Evolutionary conservation across 2,797 vertebrate species (phyloP), one percentile per base, ranked within the genome.

Genomic region (Zenarchopterus dispar): DNA sequence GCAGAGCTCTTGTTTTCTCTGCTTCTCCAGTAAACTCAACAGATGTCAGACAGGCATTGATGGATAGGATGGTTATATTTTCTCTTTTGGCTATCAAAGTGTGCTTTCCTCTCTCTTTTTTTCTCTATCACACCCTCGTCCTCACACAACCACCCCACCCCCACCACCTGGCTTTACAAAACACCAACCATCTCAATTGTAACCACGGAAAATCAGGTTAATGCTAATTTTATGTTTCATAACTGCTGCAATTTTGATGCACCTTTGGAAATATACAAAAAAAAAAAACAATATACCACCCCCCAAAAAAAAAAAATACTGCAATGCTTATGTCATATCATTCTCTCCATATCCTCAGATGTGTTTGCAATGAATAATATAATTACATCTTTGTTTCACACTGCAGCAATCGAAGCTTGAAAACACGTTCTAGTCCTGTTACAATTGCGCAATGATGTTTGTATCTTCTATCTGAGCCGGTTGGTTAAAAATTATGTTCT

Each of bases 311-410:
- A 49, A n/a, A 71, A 58, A 65, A 49, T 36, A 48, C 53, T 39
- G 51, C 28, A 23, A n/a, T 11, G 22, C 47, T 64, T 54, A 74
- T 73, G 70, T 36, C 21, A 47, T 78, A 62, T 55, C 49, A 47
- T 58, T 46, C 56, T 47, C 45, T 62, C 67, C 54, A 2, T 19
- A 46, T 48, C 66, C 53, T 60, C 70, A 68, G 68, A 73, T 73
- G 71, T 70, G 61, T 83, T 82, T 72, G 67, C 70, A n/a, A 69
- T 88, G 73, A 87, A 82, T 89, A 86, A 82, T 81, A 87, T 76
- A 72, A 85, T 67, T 84, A 74, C 58, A 69, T 74, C 78, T 89
- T 80, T 82, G 84, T 85, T 81, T 84, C 77, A 68, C 78, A 39
- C 70, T 70, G 60, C 11, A 86, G 84, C 80, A 86, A 75, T 47